Base-by-base conservation (phyloP, 2,888 invertebrate genomes). In the Bruchidius siliquastri region DNA sequence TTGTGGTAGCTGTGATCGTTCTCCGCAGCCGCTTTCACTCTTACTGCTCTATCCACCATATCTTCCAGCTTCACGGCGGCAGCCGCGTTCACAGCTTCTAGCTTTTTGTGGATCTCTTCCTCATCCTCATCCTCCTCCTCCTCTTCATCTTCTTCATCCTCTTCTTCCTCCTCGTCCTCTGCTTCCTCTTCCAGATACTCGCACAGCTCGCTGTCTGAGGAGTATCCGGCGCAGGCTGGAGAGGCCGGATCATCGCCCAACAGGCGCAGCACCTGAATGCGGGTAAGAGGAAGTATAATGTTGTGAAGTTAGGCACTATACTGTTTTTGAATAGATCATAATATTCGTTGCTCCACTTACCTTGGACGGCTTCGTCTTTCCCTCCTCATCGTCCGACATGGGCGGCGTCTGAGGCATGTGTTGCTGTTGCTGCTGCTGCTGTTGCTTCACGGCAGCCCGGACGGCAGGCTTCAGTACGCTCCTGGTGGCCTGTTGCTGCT, bases 1-100 rank as follows among this genome's bases (percentile, higher is more conserved):
- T 91, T 90, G 78, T 92, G 90, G 79, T 95, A 94, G 87, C 90
- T 93, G 88, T 89, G 94, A 88, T 89, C 94, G 79, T 86, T 84
- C 72, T 81, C 84, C 21, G 82, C 82, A 26, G 84, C 83, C 69
- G 49, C 75, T 73, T 79, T 74, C 68, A 74, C 71, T 2, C 72
- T 32, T 8, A 73, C 72, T 2, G 71, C 72, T 13, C 70, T 6
- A 67, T 73, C 26, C 21, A 20, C 26, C 71, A 71, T 71, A 32
- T 79, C 78, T 1, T 81, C 82, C 22, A 68, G 6, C 10, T 82
- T 78, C 0, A 81, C 80, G n/a, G 80, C 80, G n/a, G 81, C 81
- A 0, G 79, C 79, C 26, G 86, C 86, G 76, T 79, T 80, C 85
- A 80, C 79, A 21, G 79, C 79, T 68, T 81, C 81, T 69, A 82